These are phyloP conservation scores for Bimastos eiseni DNA, from an alignment of 2,888 invertebrate genomes.

Conservation along the genomic window DNA sequence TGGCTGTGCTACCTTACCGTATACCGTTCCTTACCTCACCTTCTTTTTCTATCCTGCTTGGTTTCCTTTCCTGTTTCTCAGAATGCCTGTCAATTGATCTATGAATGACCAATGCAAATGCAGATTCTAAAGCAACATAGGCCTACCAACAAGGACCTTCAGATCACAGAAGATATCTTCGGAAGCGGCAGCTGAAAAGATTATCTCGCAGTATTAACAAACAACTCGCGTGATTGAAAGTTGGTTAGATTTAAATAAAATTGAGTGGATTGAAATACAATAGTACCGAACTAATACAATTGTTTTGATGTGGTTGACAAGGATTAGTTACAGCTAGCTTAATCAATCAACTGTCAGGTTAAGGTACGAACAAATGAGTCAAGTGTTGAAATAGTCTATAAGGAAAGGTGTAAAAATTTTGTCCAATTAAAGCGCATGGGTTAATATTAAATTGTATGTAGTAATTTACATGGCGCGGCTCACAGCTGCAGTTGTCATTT, in stretches of 20 bases:
- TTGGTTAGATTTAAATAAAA: neutral
- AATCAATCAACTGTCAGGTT: neutral
- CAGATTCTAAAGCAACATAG: no score
- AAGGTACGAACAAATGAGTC: neutral
- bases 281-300: no score
- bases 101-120: neutral
- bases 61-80: no score
- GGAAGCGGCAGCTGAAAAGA: neutral
- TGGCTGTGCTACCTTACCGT: no score
- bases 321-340: neutral
- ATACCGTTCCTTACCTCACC: neutral
- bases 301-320: no score
- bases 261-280: neutral
- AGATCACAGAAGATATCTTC: neutral
- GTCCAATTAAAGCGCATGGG: neutral
- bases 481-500: no score
- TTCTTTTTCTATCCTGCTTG: no score
- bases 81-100: neutral
- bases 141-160: neutral
- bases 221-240: neutral
- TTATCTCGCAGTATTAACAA: neutral
- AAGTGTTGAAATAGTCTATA: neutral
- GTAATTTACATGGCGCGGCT: no score
- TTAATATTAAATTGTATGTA: no score
- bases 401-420: neutral